Conservation (phyloP, 1,140 invertebrate genomes). For the Aphaenogaster ashmeadi region DNA sequence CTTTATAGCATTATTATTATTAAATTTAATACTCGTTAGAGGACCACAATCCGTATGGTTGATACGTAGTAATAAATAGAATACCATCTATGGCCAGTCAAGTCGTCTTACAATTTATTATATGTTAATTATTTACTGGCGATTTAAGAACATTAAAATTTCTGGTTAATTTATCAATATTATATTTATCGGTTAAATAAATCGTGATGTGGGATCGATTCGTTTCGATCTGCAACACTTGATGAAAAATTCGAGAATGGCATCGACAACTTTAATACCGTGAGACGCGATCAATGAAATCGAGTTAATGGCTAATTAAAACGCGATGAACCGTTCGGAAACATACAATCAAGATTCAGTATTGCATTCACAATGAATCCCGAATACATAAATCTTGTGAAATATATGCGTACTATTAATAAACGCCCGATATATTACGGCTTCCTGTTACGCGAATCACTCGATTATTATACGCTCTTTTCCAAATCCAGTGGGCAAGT, state of each 20-base stretch:
- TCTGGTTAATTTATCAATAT: neutral
- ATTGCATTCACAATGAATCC: slow-evolving; percentile 4
- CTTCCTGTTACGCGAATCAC: neutral
- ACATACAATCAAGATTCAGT: neutral
- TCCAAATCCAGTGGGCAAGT: neutral
- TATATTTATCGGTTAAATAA: neutral
- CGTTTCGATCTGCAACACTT: neutral
- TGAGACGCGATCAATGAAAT: slow-evolving; percentile 14
- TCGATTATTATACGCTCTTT: neutral
- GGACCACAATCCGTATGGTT: too few relatives aligned
- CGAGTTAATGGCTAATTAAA: slow-evolving; percentile 26
- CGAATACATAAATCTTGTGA: neutral
- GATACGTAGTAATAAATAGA: too few relatives aligned
- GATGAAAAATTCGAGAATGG: slow-evolving; percentile 10
- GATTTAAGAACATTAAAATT: too few relatives aligned
- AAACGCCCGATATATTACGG: slow-evolving; percentile 4
- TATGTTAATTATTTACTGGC: too few relatives aligned
- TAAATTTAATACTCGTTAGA: too few relatives aligned
- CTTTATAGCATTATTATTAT: too few relatives aligned
- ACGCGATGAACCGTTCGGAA: slow-evolving; percentile 1
- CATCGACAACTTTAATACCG: neutral
- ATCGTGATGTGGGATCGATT: neutral
- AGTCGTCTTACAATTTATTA: too few relatives aligned
- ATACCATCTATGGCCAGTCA: too few relatives aligned
- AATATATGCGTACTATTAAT: slow-evolving; percentile 2